Percentiles rank a stretch among this genome's conserved stretches.
Evolutionary conservation across 2,113 vertebrate species (phyloP).

Genomic region (Canis aureus): DNA sequence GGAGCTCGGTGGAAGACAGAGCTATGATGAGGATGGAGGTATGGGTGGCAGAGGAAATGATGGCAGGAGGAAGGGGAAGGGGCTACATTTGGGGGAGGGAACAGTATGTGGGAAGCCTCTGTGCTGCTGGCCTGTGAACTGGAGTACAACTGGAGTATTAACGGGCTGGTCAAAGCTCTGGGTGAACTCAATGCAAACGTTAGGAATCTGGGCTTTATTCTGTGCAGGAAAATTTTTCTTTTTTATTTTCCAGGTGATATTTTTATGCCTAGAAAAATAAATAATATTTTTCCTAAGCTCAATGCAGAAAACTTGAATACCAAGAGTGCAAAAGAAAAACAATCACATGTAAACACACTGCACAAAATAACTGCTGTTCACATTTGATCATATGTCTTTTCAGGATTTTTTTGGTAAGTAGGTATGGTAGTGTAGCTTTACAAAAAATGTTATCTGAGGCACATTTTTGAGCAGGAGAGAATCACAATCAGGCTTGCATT

Average conservation of each 20-base stretch:
- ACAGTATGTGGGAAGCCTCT: neutral
- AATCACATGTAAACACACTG: neutral
- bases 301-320: slow-evolving; percentile 26
- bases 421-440: neutral
- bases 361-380: slow-evolving; percentile 64
- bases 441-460: slow-evolving; percentile 41
- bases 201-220: neutral
- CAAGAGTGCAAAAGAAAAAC: slow-evolving; percentile 31
- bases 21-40: neutral
- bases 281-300: slow-evolving; percentile 65
- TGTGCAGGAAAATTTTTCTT: neutral
- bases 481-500: neutral
- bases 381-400: slow-evolving; percentile 35
- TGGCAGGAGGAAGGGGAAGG: neutral
- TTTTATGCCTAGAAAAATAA: slow-evolving; percentile 68
- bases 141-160: neutral
- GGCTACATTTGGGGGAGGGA: neutral
- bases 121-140: neutral
- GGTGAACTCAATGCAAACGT: neutral
- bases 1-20: neutral
- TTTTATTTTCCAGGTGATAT: slow-evolving; percentile 28
- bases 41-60: neutral
- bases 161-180: neutral
- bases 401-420: neutral
- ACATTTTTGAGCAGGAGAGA: neutral